These are phyloP conservation scores for Lepidurus arcticus DNA, from an alignment of 1,140 invertebrate species.

Conservation along the genomic window DNA sequence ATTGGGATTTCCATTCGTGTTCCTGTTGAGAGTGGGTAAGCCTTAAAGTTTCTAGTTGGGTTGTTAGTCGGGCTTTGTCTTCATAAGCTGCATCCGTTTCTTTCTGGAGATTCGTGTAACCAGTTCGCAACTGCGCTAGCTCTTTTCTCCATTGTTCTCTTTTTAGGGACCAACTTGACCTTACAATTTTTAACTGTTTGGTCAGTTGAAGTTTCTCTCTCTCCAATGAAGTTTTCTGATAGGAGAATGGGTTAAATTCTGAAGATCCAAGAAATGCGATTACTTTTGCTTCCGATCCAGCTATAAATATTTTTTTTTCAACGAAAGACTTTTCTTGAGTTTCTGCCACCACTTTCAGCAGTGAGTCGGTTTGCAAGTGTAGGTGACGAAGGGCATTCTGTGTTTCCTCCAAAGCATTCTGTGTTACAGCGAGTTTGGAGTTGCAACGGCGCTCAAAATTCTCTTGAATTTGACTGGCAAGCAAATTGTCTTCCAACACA, in stretches of 20 bases:
- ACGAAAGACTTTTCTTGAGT: not conserved
- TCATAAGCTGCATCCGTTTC: not conserved
- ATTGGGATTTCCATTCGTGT: not conserved
- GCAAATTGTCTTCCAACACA: not conserved
- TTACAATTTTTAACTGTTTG: not conserved
- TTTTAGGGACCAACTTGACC: not conserved
- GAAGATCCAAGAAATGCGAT: not conserved
- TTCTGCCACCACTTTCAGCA: not conserved
- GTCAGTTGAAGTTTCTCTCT: not conserved
- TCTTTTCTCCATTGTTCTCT: not conserved
- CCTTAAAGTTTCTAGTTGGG: not conserved
- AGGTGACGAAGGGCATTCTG: not conserved
- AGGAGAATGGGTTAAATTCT: not conserved
- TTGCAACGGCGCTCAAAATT: slow-evolving; percentile 2
- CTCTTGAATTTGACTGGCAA: slow-evolving; percentile 3
- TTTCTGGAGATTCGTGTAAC: not conserved
- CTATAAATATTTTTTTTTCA: not conserved
- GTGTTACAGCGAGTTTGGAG: not conserved
- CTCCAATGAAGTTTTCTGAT: not conserved
- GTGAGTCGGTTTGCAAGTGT: not conserved
- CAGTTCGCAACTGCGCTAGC: not conserved
- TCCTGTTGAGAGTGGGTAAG: not conserved
- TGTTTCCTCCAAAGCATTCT: not conserved
- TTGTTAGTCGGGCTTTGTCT: not conserved
- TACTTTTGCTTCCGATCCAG: not conserved